Conservation (phyloP, 92 coral and sea anemone species). For the Zoanthus sociatus region DNA sequence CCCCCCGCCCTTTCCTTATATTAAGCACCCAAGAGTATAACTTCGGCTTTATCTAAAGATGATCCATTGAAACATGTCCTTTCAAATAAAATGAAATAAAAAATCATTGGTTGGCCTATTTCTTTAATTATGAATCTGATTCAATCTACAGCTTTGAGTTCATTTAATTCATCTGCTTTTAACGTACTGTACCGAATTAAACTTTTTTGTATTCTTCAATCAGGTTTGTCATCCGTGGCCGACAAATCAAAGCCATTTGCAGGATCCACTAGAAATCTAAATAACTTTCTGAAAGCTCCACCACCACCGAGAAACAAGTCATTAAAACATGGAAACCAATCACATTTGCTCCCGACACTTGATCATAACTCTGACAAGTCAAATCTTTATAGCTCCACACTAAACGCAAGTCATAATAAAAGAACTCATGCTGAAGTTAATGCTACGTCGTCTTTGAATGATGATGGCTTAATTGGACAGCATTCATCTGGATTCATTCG, state of each 20-base stretch:
- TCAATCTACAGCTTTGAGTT: too few relatives aligned
- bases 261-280: conserved; percentile 60
- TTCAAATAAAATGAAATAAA: too few relatives aligned
- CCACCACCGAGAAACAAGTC: conserved; percentile 90
- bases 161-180: too few relatives aligned
- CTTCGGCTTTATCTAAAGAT: too few relatives aligned
- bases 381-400: conserved; percentile 24
- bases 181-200: too few relatives aligned
- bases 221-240: conserved; percentile 70
- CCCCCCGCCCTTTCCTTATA: too few relatives aligned
- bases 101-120: too few relatives aligned
- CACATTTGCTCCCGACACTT: conserved; percentile 59
- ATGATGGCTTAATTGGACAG: conserved; percentile 42
- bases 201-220: not conserved
- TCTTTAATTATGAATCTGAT: too few relatives aligned
- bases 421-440: conserved; percentile 71
- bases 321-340: conserved; percentile 65
- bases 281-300: conserved; percentile 90
- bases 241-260: conserved; percentile 76
- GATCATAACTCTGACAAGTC: conserved; percentile 53
- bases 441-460: conserved; percentile 25
- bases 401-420: conserved; percentile 67
- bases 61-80: too few relatives aligned
- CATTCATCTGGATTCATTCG: conserved; percentile 60
- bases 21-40: too few relatives aligned